Conservation (phyloP, 1,140 invertebrate genomes). For the Dendroctonus valens region DNA sequence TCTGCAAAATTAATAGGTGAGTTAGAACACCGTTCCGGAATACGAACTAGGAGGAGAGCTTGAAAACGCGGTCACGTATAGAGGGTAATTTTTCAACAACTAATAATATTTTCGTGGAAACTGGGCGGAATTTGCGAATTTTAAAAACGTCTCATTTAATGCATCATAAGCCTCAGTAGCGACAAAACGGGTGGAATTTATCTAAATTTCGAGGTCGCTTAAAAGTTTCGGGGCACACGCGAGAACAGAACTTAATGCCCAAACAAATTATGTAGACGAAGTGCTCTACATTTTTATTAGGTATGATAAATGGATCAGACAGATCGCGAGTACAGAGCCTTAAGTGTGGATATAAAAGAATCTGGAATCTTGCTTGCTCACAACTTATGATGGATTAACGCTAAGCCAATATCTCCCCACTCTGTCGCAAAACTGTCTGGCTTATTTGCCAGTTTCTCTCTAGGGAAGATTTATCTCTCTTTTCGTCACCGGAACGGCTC, state of each 20-base stretch:
- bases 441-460: conserved; percentile 27
- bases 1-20: too few relatives aligned
- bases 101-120: conserved; percentile 2
- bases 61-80: too few relatives aligned
- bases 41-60: too few relatives aligned
- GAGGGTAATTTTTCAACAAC: too few relatives aligned
- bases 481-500: conserved; percentile 6
- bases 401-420: conserved; percentile 31
- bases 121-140: conserved; percentile 4
- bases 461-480: conserved; percentile 18
- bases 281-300: conserved; percentile 50
- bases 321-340: conserved; percentile 31
- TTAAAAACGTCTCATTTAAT: conserved; percentile 23
- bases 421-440: conserved; percentile 21
- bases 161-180: conserved; percentile 26
- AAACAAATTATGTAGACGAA: conserved; percentile 49
- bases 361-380: conserved; percentile 19
- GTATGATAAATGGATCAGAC: conserved; percentile 45
- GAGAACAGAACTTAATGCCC: conserved; percentile 39
- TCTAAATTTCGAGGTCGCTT: conserved; percentile 26
- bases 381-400: conserved; percentile 37
- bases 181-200: conserved; percentile 26
- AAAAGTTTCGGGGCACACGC: conserved; percentile 25
- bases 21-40: too few relatives aligned
- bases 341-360: conserved; percentile 31